A percentile compares a stretch with the other conserved stretches of the same genome.
These are phyloP conservation scores for Aphidius colemani DNA, from an alignment of 2,888 invertebrate genomes.

Conservation along the genomic window DNA sequence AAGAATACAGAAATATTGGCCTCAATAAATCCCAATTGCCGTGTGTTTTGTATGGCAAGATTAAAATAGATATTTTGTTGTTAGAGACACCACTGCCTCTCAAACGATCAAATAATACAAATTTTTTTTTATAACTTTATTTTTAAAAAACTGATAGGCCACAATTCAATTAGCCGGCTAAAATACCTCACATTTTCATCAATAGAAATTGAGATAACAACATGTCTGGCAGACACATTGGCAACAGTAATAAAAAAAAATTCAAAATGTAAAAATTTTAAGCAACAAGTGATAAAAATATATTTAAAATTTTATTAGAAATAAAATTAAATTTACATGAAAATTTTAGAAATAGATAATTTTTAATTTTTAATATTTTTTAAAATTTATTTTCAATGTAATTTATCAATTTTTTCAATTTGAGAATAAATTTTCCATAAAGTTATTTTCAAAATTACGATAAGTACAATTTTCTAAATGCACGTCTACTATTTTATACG, in stretches of 20 bases:
- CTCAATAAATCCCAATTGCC: constrained; percentile 29
- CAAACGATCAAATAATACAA: constrained; percentile 20
- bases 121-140: constrained; percentile 24
- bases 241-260: constrained; percentile 22
- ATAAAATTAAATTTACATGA: too few species aligned
- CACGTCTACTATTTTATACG: constrained; percentile 4
- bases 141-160: neutral
- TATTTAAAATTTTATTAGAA: too few species aligned
- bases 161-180: too few species aligned
- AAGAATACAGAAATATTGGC: constrained; percentile 30
- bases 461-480: neutral
- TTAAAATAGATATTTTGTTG: constrained; percentile 25
- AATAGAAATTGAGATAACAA: constrained; percentile 15
- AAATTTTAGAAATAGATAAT: neutral
- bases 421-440: constrained; percentile 3
- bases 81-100: neutral
- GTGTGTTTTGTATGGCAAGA: constrained; percentile 8
- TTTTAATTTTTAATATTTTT: neutral
- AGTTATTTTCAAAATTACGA: constrained; percentile 24
- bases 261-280: neutral
- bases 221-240: constrained; percentile 34
- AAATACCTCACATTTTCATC: too few species aligned
- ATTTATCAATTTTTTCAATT: too few species aligned
- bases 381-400: neutral
- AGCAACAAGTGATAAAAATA: too few species aligned